phyloP scores from a whole-genome alignment of 2,797 vertebrate species.

The Benthosema pterotum region DNA sequence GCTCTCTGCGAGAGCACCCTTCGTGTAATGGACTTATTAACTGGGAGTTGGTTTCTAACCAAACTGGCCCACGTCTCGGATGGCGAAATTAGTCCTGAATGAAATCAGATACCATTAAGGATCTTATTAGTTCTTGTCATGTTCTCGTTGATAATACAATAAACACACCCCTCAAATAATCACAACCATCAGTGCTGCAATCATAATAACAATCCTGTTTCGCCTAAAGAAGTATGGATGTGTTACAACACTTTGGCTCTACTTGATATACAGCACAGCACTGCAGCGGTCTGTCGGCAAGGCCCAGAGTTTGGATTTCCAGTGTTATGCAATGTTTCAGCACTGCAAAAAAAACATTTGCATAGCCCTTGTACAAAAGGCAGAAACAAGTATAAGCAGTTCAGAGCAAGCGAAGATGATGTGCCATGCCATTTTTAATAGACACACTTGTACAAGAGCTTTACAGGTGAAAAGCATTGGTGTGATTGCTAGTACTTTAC shows the following conservation, averaged over 20 bases:
- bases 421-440: not conserved
- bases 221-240: slow-evolving; percentile 32
- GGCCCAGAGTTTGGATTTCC: slow-evolving; percentile 24
- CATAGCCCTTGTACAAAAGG: slow-evolving; percentile 28
- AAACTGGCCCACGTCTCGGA: slow-evolving; percentile 59
- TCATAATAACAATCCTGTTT: slow-evolving; percentile 52
- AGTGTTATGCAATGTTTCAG: slow-evolving; percentile 47
- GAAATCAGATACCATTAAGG: slow-evolving; percentile 72
- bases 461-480: not conserved
- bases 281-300: slow-evolving; percentile 41
- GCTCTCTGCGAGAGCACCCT: slow-evolving; percentile 53
- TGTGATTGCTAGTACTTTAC: too few relatives aligned
- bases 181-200: slow-evolving; percentile 66
- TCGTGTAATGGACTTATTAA: slow-evolving; percentile 80
- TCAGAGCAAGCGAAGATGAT: slow-evolving; percentile 13
- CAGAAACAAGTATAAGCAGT: slow-evolving; percentile 36
- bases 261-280: slow-evolving; percentile 13
- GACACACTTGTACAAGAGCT: not conserved
- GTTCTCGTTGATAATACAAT: slow-evolving; percentile 70
- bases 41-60: slow-evolving; percentile 62
- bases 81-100: slow-evolving; percentile 64
- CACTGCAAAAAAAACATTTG: slow-evolving; percentile 53
- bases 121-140: slow-evolving; percentile 77
- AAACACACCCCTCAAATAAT: slow-evolving; percentile 68
- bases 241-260: slow-evolving; percentile 27